Percentiles rank a stretch among this genome's conserved stretches.
Evolutionary conservation across 2,113 vertebrate genomes (phyloP).

Genomic region (Hydrolagus affinis): DNA sequence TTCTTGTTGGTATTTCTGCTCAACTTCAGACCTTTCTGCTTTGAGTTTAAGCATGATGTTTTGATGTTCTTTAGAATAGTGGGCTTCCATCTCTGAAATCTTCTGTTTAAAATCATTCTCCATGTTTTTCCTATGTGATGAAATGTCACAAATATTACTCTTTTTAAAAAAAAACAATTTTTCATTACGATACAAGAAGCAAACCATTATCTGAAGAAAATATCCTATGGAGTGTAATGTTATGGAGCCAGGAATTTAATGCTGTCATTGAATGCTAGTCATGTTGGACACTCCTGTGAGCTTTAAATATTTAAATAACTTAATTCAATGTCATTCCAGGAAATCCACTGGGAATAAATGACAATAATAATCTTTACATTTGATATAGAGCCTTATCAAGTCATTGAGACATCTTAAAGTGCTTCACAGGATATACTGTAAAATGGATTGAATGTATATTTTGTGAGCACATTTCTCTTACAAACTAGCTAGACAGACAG

Average conservation of each 20-base stretch:
- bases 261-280: background rate
- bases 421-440: too few species aligned
- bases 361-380: too few species aligned
- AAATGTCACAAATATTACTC: background rate
- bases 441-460: too few species aligned
- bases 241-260: background rate
- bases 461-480: too few species aligned
- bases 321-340: background rate
- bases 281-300: background rate
- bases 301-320: background rate
- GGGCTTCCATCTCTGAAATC: constrained; percentile 62
- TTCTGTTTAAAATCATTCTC: constrained; percentile 71
- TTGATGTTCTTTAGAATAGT: constrained; percentile 64
- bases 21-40: constrained; percentile 51
- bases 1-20: constrained; percentile 56
- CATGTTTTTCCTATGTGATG: constrained; percentile 66
- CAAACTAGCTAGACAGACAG: too few species aligned
- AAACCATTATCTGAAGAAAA: background rate
- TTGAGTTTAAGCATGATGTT: constrained; percentile 56
- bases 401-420: too few species aligned
- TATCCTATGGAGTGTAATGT: background rate
- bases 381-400: too few species aligned
- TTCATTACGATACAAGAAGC: background rate
- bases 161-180: background rate
- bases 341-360: background rate